Base-by-base conservation (phyloP, 2,888 invertebrate genomes). In the Rotaria macrura region DNA sequence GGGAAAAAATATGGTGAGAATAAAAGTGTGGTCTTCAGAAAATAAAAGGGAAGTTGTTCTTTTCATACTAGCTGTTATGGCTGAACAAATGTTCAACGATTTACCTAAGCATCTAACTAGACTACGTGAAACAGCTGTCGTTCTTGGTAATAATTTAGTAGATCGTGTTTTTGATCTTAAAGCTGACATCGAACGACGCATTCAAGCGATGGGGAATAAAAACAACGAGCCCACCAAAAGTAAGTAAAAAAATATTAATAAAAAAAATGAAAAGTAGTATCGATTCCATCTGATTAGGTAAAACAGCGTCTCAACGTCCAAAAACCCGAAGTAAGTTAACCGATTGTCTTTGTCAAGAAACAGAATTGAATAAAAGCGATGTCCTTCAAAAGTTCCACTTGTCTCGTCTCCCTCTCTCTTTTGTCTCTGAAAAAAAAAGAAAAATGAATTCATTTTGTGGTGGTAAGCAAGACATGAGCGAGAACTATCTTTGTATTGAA, bases 1-100 rank as follows among this genome's bases (percentile, higher is more conserved):
- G 79, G 43, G 25, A 40, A 79, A 43, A 14, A 79, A 79, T 79
- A 79, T 79, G 43, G 79, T 79, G n/a, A n/a, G n/a, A n/a, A n/a
- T n/a, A n/a, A n/a, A n/a, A n/a, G n/a, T n/a, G n/a, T n/a, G n/a
- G n/a, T n/a, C n/a, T n/a, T n/a, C n/a, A n/a, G n/a, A n/a, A n/a
- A n/a, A n/a, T n/a, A n/a, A n/a, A n/a, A n/a, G n/a, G n/a, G 20
- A 34, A 34, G 0, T 4, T 38, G 2, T 20, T 7, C 14, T 47
- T 34, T 65, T 2, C 38, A 65, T 57, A 7, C 9, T 14, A 65
- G 65, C 34, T 38, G 65, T 38, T 6, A 65, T 65, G 65, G 14
- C 38, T 38, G 20, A 65, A 14, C 17, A 65, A 65, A 4, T 14
- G 20, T 65, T 65, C 17, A 38, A 65, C 20, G 65, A 65, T 65